Base-by-base conservation (phyloP, 2,888 invertebrate genomes). In the Arge pagana region DNA sequence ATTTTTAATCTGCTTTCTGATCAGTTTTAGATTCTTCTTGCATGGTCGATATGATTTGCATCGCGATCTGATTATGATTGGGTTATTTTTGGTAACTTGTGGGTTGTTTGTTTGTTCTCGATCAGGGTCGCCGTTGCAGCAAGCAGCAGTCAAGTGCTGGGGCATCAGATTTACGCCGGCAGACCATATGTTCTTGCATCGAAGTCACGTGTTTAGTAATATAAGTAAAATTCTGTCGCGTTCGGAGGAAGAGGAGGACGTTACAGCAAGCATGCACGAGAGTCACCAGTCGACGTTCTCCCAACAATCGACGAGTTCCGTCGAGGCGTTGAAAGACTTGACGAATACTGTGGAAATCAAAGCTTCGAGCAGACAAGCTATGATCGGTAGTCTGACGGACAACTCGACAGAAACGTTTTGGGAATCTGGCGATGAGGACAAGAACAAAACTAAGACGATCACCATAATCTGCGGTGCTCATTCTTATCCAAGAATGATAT, bases 371-470 rank as follows among this genome's bases (percentile, higher is more conserved):
- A 83, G 97, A 0, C 93, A 90, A 67, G 96, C 94, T 5, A 95
- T 98, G 93, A 87, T 93, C 3, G 90, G 89, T 2, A 94, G 95
- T 59, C 81, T 98, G 11, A 90, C 89, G 0, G 98, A 98, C 73
- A 90, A 90, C 66, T 94, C 94, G 4, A 96, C 96, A 0, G 98
- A 98, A 76, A 98, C 98, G 0, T 98, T 98, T 78, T 98, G 98
- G 98, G 98, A 98, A 78, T 96, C 96, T 28, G 96, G 96, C 0
- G 97, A 97, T 67, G 97, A 97, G 70, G 97, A 98, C 78, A 82
- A 91, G 52, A 95, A 94, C 74, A 93, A 94, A 74, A 88, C 92
- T 18, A 96, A 96, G 78, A 87, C 87, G 66, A 83, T 95, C 21
- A 90, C 89, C 49, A 79, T 90, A 15, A 81, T 82, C 1, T 85